Conservation (phyloP, 2,113 vertebrate genomes). For the Hirundichthys speculiger region DNA sequence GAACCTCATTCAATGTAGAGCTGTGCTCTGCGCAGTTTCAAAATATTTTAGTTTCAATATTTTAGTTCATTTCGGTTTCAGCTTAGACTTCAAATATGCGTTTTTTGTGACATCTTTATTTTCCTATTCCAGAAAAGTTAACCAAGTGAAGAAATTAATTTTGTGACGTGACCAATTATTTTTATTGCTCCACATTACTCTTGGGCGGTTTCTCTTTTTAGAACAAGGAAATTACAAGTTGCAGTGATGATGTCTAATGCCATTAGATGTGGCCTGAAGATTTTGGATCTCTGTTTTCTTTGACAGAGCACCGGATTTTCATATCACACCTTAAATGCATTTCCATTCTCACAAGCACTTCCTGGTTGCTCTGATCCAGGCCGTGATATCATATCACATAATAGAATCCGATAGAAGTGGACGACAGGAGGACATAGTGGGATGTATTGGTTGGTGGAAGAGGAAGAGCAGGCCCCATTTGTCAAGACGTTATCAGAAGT, state of each 20-base stretch:
- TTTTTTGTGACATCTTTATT: neutral
- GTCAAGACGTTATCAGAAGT: slow-evolving; percentile 65
- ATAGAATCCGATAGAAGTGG: slow-evolving; percentile 65
- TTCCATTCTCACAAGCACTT: slow-evolving; percentile 30
- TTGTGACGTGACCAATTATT: neutral
- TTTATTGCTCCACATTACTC: no score
- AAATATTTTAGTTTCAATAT: no score
- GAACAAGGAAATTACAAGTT: no score
- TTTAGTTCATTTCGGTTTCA: no score
- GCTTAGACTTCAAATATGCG: no score
- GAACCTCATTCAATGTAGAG: no score
- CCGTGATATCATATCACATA: slow-evolving; percentile 68
- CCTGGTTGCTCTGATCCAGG: slow-evolving; percentile 28
- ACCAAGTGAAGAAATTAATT: neutral
- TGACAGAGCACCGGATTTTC: neutral
- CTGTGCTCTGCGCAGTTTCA: no score
- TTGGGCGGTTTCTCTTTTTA: no score
- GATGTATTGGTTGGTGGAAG: slow-evolving; percentile 63
- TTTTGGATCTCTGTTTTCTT: slow-evolving; percentile 11
- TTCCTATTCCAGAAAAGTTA: neutral
- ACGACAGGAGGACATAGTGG: slow-evolving; percentile 33
- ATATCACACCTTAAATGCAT: slow-evolving; percentile 20
- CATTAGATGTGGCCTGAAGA: neutral
- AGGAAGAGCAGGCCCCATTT: slow-evolving; percentile 56
- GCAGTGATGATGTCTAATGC: no score